phyloP scores from a whole-genome alignment of 2,113 vertebrate genomes.

The Vulpes ferrilata region DNA sequence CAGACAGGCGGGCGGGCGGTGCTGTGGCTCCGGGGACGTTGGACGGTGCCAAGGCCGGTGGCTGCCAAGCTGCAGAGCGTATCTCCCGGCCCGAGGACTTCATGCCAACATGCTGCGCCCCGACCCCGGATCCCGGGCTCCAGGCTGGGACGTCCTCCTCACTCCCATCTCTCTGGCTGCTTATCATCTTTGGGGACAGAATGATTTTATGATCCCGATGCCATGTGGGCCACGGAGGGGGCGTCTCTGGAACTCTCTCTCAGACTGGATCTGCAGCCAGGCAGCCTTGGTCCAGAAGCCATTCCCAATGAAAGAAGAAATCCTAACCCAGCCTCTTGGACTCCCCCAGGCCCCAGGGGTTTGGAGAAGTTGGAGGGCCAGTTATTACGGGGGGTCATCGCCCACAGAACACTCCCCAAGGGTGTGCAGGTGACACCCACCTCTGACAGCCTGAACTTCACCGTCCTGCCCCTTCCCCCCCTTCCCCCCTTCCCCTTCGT shows the following conservation, averaged over 20 bases:
- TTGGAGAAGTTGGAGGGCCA: not conserved
- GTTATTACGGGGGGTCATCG: no score
- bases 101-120: rapidly evolving
- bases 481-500: no score
- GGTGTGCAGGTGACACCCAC: rapidly evolving
- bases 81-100: not conserved
- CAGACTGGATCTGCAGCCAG: not conserved
- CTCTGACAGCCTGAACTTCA: not conserved
- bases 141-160: not conserved
- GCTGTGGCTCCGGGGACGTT: not conserved
- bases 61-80: not conserved
- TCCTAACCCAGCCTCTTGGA: rapidly evolving
- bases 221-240: rapidly evolving
- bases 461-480: not conserved
- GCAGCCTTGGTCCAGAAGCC: not conserved
- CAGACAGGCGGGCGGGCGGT: not conserved
- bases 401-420: not conserved
- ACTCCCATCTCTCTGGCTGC: not conserved
- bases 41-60: not conserved
- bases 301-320: not conserved
- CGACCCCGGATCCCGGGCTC: not conserved
- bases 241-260: not conserved
- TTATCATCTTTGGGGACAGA: not conserved
- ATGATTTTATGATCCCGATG: not conserved
- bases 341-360: not conserved